Evolutionary conservation across 2,888 invertebrate genomes (phyloP).

Genomic region (Timema cristinae): DNA sequence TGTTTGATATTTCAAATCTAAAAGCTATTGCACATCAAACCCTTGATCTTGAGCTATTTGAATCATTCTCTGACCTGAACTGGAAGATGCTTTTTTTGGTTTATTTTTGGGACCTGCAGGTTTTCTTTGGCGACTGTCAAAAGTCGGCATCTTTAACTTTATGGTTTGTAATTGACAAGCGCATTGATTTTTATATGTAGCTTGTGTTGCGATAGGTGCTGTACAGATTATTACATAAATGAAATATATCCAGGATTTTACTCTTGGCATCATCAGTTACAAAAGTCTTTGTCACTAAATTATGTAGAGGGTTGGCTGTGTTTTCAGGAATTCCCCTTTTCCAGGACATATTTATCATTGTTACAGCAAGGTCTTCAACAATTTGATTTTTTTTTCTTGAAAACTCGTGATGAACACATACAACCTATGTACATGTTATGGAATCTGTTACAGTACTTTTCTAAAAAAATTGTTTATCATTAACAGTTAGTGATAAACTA

Average conservation of each 20-base stretch:
- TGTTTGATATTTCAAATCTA: neutral
- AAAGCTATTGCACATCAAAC: neutral
- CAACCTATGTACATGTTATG: neutral
- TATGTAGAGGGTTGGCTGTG: neutral
- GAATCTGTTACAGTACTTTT: neutral
- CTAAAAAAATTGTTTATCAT: constrained; percentile 1
- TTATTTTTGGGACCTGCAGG: neutral
- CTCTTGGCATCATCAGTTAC: neutral
- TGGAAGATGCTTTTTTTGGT: neutral
- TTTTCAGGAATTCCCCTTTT: neutral
- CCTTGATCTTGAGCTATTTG: neutral
- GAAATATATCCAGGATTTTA: neutral
- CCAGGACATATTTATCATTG: neutral
- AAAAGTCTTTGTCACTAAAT: neutral
- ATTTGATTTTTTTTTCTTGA: neutral
- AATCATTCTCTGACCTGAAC: neutral
- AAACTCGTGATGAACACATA: neutral
- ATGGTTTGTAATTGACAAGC: constrained; percentile 5
- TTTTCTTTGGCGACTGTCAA: neutral
- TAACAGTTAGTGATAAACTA: neutral
- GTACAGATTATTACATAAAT: constrained; percentile 4
- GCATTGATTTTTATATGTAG: neutral
- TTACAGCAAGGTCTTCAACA: neutral
- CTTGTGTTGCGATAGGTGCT: neutral
- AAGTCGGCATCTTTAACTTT: neutral